phyloP scores from a whole-genome alignment of 2,797 vertebrate genomes.

The Sebastes vulpes region DNA sequence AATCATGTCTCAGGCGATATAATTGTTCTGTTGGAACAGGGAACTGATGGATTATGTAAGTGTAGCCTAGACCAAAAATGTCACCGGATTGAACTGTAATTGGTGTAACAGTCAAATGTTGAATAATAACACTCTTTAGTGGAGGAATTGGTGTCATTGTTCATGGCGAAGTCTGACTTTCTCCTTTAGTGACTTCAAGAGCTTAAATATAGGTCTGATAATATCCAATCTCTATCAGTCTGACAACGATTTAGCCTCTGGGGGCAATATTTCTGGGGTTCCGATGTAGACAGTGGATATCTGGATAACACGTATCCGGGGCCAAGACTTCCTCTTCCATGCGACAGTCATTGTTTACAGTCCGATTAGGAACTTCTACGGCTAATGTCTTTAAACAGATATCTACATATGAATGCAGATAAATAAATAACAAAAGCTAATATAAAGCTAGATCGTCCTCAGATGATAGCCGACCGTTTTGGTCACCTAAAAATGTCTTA shows the following conservation, averaged over 20 bases:
- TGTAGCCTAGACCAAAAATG: conserved; percentile 4
- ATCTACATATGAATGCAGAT: not conserved
- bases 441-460: not conserved
- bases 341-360: not conserved
- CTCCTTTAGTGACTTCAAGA: not conserved
- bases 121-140: not conserved
- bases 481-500: too few species aligned
- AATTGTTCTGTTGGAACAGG: conserved; percentile 15
- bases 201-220: conserved; percentile 1
- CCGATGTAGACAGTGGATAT: not conserved
- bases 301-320: too few species aligned
- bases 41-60: conserved; percentile 15
- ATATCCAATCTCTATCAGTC: not conserved
- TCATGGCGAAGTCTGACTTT: not conserved
- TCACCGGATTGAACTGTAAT: conserved; percentile 13
- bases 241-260: not conserved
- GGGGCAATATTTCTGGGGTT: not conserved
- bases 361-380: not conserved
- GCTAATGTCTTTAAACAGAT: not conserved
- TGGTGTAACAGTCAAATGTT: conserved; percentile 8
- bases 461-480: not conserved
- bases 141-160: not conserved
- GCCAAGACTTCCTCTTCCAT: not conserved
- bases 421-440: not conserved
- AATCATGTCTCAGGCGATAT: conserved; percentile 12